Evolutionary conservation across 2,888 invertebrate genomes (phyloP).

Genomic region (Odontothrips loti): DNA sequence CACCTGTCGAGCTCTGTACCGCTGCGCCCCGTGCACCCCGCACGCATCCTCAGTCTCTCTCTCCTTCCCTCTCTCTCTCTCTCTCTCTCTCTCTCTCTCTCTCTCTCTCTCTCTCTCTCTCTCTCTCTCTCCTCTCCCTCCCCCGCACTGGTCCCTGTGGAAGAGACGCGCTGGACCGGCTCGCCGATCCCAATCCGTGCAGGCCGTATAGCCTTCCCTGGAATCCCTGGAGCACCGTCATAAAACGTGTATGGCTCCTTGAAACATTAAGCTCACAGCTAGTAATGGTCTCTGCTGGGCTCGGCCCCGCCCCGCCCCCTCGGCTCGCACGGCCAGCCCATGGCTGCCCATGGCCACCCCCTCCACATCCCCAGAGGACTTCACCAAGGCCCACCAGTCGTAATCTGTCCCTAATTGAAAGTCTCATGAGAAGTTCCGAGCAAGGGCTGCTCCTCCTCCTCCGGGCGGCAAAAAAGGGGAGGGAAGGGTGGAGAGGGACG

Average conservation of each 20-base stretch:
- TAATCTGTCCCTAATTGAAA: constrained; percentile 23
- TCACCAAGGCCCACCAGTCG: background rate
- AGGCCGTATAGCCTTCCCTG: too few relatives aligned
- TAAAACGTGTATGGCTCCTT: too few relatives aligned
- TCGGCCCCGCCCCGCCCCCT: too few relatives aligned
- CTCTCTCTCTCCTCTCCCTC: too few relatives aligned
- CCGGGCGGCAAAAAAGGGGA: background rate
- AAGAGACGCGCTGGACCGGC: background rate
- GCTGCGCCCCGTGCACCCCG: background rate
- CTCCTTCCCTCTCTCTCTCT: background rate
- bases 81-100: background rate
- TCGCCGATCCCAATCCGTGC: too few relatives aligned
- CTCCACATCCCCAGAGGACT: background rate
- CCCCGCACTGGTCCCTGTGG: background rate
- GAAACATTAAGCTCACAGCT: too few relatives aligned
- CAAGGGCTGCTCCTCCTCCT: background rate
- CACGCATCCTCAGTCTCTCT: background rate
- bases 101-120: background rate
- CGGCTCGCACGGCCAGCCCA: background rate
- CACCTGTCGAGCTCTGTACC: background rate
- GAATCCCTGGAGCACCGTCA: too few relatives aligned
- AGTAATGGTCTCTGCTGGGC: too few relatives aligned
- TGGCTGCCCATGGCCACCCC: background rate
- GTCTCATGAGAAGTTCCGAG: constrained; percentile 24
- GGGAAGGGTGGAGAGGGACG: background rate